phyloP scores from a whole-genome alignment of 2,888 invertebrate species.

The Laspeyria flexula region DNA sequence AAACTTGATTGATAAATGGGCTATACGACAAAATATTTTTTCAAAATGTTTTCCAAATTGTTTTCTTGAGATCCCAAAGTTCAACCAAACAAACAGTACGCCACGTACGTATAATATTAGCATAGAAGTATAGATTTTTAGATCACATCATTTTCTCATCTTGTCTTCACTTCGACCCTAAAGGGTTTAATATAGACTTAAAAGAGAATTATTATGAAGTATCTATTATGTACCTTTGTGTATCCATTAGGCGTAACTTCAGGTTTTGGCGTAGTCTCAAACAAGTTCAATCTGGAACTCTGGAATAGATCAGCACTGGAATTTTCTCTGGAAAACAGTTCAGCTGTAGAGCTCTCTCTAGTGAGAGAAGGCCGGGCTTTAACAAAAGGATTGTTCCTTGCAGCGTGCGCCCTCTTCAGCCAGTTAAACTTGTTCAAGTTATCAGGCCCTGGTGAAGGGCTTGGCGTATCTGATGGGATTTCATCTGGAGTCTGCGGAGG shows the following conservation, averaged over 20 bases:
- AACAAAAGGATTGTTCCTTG: conserved; percentile 74
- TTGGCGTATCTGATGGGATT: conserved; percentile 61
- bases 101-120: too few species aligned
- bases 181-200: too few species aligned
- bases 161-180: too few species aligned
- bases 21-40: too few species aligned
- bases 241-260: conserved; percentile 59
- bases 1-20: too few species aligned
- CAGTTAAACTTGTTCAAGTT: conserved; percentile 71
- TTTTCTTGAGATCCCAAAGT: too few species aligned
- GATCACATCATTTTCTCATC: too few species aligned
- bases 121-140: too few species aligned
- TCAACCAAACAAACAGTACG: too few species aligned
- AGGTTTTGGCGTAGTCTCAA: conserved; percentile 76
- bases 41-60: too few species aligned
- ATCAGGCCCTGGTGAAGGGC: conserved; percentile 62
- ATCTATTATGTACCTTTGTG: conserved; percentile 59
- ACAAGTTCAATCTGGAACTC: conserved; percentile 75
- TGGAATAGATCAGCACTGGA: conserved; percentile 79
- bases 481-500: conserved; percentile 57
- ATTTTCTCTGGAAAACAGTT: conserved; percentile 74
- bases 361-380: conserved; percentile 71
- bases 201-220: too few species aligned
- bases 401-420: conserved; percentile 65
- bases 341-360: conserved; percentile 75